Evolutionary conservation across 2,888 invertebrate genomes (phyloP).

Genomic region (Argyresthia goedartella): DNA sequence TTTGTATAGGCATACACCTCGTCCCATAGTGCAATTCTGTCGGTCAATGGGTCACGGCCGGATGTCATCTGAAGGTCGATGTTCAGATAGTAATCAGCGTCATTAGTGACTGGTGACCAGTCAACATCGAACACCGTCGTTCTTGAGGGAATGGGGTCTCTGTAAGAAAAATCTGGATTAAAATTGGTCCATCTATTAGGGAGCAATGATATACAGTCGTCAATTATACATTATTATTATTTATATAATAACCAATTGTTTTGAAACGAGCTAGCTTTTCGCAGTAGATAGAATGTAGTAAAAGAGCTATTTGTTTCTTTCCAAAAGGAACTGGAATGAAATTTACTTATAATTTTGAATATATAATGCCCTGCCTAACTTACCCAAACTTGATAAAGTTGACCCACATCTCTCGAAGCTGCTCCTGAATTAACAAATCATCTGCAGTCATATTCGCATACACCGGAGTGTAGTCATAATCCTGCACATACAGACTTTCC

Average conservation of each 20-base stretch:
- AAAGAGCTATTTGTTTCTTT: no score
- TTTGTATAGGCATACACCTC: not conserved
- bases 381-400: constrained; percentile 4
- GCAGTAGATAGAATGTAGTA: no score
- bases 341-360: not conserved
- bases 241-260: no score
- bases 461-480: not conserved
- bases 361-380: not conserved
- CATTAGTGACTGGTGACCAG: not conserved
- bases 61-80: not conserved
- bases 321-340: no score
- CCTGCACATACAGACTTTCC: not conserved
- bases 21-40: not conserved
- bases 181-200: no score
- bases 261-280: no score
- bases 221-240: no score
- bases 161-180: not conserved
- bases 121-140: not conserved
- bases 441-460: constrained; percentile 1
- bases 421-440: not conserved
- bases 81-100: not conserved
- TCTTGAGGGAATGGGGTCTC: not conserved
- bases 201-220: no score
- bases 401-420: not conserved
- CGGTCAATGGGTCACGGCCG: not conserved